Base-by-base conservation (phyloP, 2,113 vertebrate genomes). In the Archilochus colubris region DNA sequence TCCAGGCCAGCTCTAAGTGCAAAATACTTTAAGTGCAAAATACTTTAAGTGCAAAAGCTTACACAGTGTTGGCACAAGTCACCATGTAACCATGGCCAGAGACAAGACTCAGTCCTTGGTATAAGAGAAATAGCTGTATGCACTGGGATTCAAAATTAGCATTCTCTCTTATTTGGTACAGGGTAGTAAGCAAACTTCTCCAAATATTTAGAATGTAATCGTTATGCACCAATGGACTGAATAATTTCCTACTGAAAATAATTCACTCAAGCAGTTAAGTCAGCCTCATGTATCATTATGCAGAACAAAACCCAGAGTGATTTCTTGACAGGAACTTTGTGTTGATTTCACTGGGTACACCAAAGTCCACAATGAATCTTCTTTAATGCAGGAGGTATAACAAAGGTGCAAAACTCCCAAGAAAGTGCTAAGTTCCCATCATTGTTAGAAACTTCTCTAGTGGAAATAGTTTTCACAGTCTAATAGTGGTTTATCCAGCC, bases 231-330 rank as follows among this genome's bases (percentile, higher is more conserved):
- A 87, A 31, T 40, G 40, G 33, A 75, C 0, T 27, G n/a, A 76
- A n/a, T 69, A 15, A 82, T 58, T 69, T 75, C 50, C 62, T 43
- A 38, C 3, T 90, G 51, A 67, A 91, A 77, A 93, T 11, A 79
- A 80, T 28, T 66, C 27, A 69, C n/a, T 64, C 15, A 31, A 66
- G 59, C 33, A 86, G 66, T 76, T 46, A 82, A 50, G 30, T 86
- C 27, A 68, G 75, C 21, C 76, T 86, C 55, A 80, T 10, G 5
- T 28, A 89, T 51, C 54, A 57, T 27, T 36, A 69, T 20, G 24
- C 24, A 83, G 72, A 85, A 94, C 88, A 91, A 89, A 93, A 48
- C 8, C 36, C 59, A 46, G 31, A 79, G 22, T 46, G 57, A 64
- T 61, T 31, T 68, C 38, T 64, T 84, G 33, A 43, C 21, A 75